Evolutionary conservation across 2,797 vertebrate species (phyloP), one percentile per base, ranked within the genome.

Genomic region (Parauchenoglanis punctatus): DNA sequence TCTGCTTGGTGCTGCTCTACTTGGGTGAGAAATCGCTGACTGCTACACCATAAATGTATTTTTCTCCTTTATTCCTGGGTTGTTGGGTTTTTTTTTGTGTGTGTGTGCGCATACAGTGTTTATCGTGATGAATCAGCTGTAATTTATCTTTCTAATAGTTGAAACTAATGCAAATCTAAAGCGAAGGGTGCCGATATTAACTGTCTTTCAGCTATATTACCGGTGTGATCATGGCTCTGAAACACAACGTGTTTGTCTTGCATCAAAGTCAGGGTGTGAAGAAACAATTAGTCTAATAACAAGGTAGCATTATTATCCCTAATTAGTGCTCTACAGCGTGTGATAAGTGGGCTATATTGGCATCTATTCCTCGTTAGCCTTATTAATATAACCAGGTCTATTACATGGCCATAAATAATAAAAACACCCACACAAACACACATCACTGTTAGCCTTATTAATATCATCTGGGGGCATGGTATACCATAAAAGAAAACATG

Each of bases 11-110:
- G 83, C 86, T 90, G 91, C 89, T 92, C 85, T 90, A 89, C 92
- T 93, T 92, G 86, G 70, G 82, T 70, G 77, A 85, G 77, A 93
- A 93, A 92, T 84, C 89, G 93, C 93, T 94, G 93, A 95, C 92
- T 88, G 90, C 72, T 85, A 90, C 81, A 90, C 20, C 7, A 18
- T 28, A 78, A 54, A 75, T 89, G 90, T 89, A 83, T 85, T 81
- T 92, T 90, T 88, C 46, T 86, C 54, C 18, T 10, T 31, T 35
- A 40, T 40, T 23, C 20, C 28, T 49, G 28, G 20, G 2, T 40
- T 61, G 1, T 1, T 4, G 35, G 40, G 40, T 20, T 10, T 35
- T 31, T 5, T 63, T 3, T 4, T 10, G 49, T 49, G 49, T 49
- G 49, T 49, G 49, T 49, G 49, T 49, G 49, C 4, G 49, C 10